Base-by-base conservation (phyloP, 2,113 vertebrate genomes). In the Silurus glanis region DNA sequence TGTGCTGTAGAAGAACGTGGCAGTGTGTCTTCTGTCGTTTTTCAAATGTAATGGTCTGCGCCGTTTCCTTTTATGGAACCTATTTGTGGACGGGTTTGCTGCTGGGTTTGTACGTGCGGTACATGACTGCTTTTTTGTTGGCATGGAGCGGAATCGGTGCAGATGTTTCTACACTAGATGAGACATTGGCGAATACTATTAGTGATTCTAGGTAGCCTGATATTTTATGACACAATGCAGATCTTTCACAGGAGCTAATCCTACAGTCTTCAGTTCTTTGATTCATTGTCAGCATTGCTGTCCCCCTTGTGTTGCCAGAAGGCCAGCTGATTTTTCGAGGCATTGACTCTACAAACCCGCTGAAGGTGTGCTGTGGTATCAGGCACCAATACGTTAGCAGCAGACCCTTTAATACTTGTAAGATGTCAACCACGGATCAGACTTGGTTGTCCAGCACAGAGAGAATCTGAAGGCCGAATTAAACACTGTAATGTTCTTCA, bases 61-160 rank as follows among this genome's bases (percentile, higher is more conserved):
- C 55, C 51, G 56, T 58, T 80, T 88, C 80, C 55, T 88, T 80
- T 64, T 83, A 83, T 72, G 37, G 80, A 49, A 12, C 19, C 21
- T 56, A 47, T 23, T 28, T 6, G 19, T 59, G 53, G 5, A 28
- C 28, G 51, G n/a, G 64, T 55, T 83, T 10, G 17, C 16, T 55
- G 64, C 28, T 83, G 2, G 79, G 28, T 58, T 17, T 55, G 49
- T 55, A 25, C 56, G n/a, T 45, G 49, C 1, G 47, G 16, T 9
- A 19, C 51, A 28, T 17, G 51, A n/a, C 47, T 64, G 23, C 0
- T 2, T 55, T 83, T 74, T 62, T 2, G 21, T 49, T 9, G 23
- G 4, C 21, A 76, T 25, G 8, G 45, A 59, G 14, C 62, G 16
- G 66, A 58, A 37, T 9, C n/a, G 55, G 16, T 1, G 10, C 64